Evolutionary conservation across 2,113 vertebrate genomes (phyloP), one percentile per base, ranked within the genome.

Genomic region (Myocastor coypus): DNA sequence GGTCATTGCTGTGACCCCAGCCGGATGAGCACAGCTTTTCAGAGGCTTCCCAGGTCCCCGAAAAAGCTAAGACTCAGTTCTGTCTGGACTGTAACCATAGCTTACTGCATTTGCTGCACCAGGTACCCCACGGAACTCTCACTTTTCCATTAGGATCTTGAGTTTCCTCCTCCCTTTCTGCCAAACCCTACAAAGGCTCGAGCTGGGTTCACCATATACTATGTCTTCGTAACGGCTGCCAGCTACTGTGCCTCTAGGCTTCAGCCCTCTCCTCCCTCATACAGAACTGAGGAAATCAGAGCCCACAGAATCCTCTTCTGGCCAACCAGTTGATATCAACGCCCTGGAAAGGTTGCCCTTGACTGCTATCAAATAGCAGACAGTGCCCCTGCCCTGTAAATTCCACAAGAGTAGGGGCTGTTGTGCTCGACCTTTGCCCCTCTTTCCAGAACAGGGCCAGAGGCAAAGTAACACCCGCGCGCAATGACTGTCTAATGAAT

Each of bases 21-120:
- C 50, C n/a, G 46, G 64, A 87, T 0, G 3, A 32, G 17, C 80
- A 63, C 40, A 19, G 40, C 20, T 24, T n/a, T 85, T 81, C 66
- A 63, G 61, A 80, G 68, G 46, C 52, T 93, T 64, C 66, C 69
- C 11, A 0, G 71, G 61, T 55, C 42, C 55, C n/a, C 6, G 75
- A 64, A 86, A 68, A 75, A 91, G 57, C 42, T 8, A 75, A 80
- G 12, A 89, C 57, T 90, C 66, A 83, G 92, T 52, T 90, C 69
- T 61, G 92, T 16, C 57, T 4, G 52, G 78, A 63, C 83, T 94
- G 6, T 68, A 94, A 86, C 42, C 59, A 92, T 50, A 86, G 94
- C 92, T 94, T 83, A 55, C 83, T 86, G 81, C 88, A 94, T 75
- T 91, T 96, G 91, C 94, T 82, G 68, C 90, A 16, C 68, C 80